Conservation (phyloP, 2,797 vertebrate species). For the Sardinella longiceps region DNA sequence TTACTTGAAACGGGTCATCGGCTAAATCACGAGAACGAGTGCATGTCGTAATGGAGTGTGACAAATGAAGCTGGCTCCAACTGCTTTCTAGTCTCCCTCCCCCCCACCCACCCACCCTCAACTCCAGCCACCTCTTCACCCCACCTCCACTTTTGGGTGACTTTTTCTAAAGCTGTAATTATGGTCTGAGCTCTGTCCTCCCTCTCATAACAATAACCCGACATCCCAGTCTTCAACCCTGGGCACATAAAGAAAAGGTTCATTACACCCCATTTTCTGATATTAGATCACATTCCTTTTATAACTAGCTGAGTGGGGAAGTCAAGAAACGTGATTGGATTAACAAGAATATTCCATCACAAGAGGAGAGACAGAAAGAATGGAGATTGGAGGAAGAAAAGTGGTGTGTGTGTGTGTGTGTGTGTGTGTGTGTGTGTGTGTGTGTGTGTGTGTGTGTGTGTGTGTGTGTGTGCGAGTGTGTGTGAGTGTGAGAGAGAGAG, state of each 20-base stretch:
- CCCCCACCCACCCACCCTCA: not conserved
- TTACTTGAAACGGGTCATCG: constrained; percentile 69
- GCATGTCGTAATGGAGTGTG: constrained; percentile 66
- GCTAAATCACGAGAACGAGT: constrained; percentile 67
- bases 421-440: not conserved
- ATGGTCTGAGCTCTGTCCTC: constrained; percentile 48
- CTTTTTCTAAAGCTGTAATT: constrained; percentile 58
- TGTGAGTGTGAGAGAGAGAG: not conserved
- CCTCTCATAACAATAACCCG: constrained; percentile 70
- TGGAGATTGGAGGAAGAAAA: constrained; percentile 47
- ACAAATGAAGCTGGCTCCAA: constrained; percentile 68
- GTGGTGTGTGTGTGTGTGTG: constrained; percentile 41
- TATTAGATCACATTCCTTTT: constrained; percentile 73
- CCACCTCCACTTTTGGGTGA: constrained; percentile 55
- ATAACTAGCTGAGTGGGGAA: constrained; percentile 60
- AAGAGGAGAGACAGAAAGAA: not conserved
- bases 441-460: not conserved
- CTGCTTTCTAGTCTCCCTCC: constrained; percentile 63
- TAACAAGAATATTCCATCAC: constrained; percentile 60
- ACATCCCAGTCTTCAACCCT: constrained; percentile 61
- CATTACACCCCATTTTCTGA: constrained; percentile 72
- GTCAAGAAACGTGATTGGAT: constrained; percentile 58
- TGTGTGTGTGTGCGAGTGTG: no score
- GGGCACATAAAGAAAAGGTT: constrained; percentile 64
- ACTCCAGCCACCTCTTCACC: not conserved